These are phyloP conservation scores for Amaurobius ferox DNA, from an alignment of 2,888 invertebrate genomes.

Conservation along the genomic window DNA sequence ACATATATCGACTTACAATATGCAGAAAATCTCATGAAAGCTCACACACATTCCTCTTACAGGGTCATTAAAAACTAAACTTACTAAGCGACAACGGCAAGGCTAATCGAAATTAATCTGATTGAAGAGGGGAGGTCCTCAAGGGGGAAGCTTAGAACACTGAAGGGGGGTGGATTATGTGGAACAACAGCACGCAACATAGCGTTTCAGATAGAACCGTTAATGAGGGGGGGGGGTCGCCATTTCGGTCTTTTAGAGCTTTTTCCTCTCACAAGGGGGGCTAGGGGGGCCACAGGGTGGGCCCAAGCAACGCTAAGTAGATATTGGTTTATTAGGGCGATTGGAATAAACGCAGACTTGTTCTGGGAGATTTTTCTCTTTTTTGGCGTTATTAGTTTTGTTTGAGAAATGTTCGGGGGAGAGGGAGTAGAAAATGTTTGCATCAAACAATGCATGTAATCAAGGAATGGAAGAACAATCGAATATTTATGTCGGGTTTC, in stretches of 20 bases:
- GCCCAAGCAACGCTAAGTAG: background rate
- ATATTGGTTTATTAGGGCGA: conserved; percentile 12
- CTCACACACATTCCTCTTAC: background rate
- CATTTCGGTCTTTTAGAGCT: background rate
- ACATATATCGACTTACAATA: no score
- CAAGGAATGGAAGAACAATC: no score
- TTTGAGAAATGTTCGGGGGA: background rate
- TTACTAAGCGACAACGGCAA: background rate
- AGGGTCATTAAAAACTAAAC: background rate
- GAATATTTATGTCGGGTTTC: no score
- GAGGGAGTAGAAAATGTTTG: no score
- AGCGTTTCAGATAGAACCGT: background rate
- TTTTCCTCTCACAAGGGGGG: background rate
- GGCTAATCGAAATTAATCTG: conserved; percentile 4
- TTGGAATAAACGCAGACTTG: background rate
- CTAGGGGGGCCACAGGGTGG: background rate
- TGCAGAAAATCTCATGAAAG: no score
- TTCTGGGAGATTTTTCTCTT: background rate
- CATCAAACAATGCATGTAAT: no score
- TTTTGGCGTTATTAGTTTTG: conserved; percentile 11
- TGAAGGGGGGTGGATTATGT: background rate
- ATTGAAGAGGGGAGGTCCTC: conserved; percentile 14
- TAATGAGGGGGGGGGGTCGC: background rate
- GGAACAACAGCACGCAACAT: conserved; percentile 9
- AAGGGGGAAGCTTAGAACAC: background rate